Base-by-base conservation (phyloP, 1,140 invertebrate species). In the Mya arenaria region DNA sequence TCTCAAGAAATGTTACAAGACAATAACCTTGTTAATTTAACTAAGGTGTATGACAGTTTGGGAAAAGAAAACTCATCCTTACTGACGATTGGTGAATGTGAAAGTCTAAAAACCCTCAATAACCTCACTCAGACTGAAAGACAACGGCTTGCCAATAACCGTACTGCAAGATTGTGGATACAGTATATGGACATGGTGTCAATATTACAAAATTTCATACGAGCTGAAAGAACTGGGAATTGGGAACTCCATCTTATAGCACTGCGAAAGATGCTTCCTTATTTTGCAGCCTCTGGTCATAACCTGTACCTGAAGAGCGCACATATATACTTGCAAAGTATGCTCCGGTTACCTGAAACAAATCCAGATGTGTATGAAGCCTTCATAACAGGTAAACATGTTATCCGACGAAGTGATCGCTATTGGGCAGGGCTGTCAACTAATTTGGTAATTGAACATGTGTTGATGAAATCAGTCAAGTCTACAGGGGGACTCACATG, bases 251-350 rank as follows among this genome's bases (percentile, higher is more conserved):
- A 73, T 58, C 52, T 75, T n/a, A 23, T 75, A 23, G 6, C 60
- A 6, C 23, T 93, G 25, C 60, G 82, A 66, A 79, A 89, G 84
- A 93, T 93, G 87, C 77, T 93, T 13, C 91, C 91, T 6, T 92
- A 83, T 71, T 92, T 93, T 85, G 87, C 92, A 85, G 90, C 92
- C 6, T 68, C 86, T 73, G 93, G 93, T 17, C 93, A 94, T 84
- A 91, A 92, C 75, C 73, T 90, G 32, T 94, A 94, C 86, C 90
- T 92, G 6, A 94, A 94, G 90, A 92, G 90, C 68, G 85, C 87
- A 52, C 90, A 92, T 52, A 73, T 94, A 25, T 94, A 93, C 86
- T 66, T 94, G 13, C 92, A 93, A 90, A 84, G 93, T 86, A 93
- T 92, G 92, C 0, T 58, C 68, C 39, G 87, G 68, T 83, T 92